phyloP scores from a whole-genome alignment of 2,113 vertebrate species.

The Dipodomys merriami region DNA sequence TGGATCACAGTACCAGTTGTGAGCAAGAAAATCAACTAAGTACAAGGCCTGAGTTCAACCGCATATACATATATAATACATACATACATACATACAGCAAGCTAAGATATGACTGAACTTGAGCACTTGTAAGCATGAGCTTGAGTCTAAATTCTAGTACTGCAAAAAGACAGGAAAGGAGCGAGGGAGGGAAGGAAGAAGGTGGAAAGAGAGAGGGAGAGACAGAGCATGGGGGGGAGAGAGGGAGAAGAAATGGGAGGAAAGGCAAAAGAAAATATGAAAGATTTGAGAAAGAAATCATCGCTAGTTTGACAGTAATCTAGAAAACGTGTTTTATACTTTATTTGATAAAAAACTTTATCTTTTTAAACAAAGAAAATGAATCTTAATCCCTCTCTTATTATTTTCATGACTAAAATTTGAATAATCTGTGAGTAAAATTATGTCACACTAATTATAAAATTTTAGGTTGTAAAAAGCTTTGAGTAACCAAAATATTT shows the following conservation, averaged over 20 bases:
- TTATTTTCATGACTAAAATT: conserved; percentile 39
- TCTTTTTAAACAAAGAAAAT: conserved; percentile 6
- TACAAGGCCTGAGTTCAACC: too few species aligned
- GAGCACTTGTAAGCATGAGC: too few species aligned
- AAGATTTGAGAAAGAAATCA: neutral
- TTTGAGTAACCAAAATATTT: conserved; percentile 37
- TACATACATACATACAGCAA: neutral
- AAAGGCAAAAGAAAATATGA: too few species aligned
- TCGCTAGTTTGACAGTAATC: neutral
- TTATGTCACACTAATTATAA: conserved; percentile 31
- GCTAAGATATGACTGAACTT: too few species aligned
- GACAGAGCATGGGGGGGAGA: too few species aligned
- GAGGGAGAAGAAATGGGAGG: too few species aligned
- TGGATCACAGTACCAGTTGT: too few species aligned
- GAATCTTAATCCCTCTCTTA: neutral
- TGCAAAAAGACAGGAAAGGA: too few species aligned
- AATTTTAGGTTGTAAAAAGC: conserved; percentile 13
- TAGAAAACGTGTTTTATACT: neutral
- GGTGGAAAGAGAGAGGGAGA: too few species aligned
- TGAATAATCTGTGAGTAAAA: conserved; percentile 7
- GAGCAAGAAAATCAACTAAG: neutral
- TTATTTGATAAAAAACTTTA: neutral
- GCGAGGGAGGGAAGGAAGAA: too few species aligned
- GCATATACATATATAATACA: neutral
- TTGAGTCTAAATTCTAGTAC: too few species aligned